Evolutionary conservation across 2,113 vertebrate species (phyloP), one percentile per base, ranked within the genome.

Genomic region (Limnothrissa miodon): DNA sequence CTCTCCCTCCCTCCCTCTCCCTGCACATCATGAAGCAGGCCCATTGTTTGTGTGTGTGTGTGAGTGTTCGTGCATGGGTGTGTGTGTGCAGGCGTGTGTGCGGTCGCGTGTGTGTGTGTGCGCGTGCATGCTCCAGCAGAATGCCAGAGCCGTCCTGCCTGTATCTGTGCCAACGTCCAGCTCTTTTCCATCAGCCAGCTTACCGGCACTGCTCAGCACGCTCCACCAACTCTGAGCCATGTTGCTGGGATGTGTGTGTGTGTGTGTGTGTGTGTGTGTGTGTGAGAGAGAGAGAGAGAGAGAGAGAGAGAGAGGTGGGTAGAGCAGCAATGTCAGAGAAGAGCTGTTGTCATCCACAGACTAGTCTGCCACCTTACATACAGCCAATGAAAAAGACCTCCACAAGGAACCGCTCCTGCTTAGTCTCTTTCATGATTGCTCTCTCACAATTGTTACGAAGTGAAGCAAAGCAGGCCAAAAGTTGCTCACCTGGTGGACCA

Each of bases 141-240:
- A 74, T 74, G 66, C 29, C 66, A 74, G 66, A 29, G 59, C 42
- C 6, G 42, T 2, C 59, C 6, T 15, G 3, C 19, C 46, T 45
- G 46, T 56, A 17, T 39, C 78, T 59, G 62, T 82, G 86, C 86
- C 86, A 80, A 81, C 44, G n/a, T 29, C 42, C n/a, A 70, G 81
- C 78, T 59, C 62, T 84, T 39, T 84, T 87, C 81, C 81, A 85
- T 87, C 81, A 87, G 84, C 81, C 42, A 87, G 79, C 83, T 56
- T 66, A 45, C 78, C 82, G 84, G 25, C n/a, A 78, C 56, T 59
- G 62, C 81, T 84, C 78, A 8, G 13, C 33, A 36, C 33, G 33
- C 33, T 15, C 62, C 42, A n/a, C 45, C 13, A 39, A 56, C 78
- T 70, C 62, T 84, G 87, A 82, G 80, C 79, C 53, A 84, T 82